A percentile compares a stretch with the other conserved stretches of the same genome.
phyloP scores from a whole-genome alignment of 1,140 invertebrate species.

The Holotrichia oblita region DNA sequence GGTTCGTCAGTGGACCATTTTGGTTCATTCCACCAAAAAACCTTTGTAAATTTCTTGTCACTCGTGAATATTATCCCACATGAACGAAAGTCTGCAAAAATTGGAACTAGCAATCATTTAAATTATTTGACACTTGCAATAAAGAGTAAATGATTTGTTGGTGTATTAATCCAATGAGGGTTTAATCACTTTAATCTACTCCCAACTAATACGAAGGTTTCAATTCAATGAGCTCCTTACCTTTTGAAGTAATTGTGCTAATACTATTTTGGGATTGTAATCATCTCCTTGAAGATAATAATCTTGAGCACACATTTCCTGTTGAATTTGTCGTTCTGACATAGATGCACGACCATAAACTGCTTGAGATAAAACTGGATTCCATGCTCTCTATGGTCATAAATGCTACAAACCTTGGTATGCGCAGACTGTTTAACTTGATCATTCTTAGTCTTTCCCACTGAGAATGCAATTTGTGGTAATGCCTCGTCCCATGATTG shows the following conservation, averaged over 20 bases:
- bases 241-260: no score
- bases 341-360: slow-evolving; percentile 60
- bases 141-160: no score
- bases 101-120: slow-evolving; percentile 51
- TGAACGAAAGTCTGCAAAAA: slow-evolving; percentile 22
- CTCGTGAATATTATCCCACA: background rate
- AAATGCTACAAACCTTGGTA: background rate
- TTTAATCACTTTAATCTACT: slow-evolving; percentile 50
- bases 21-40: slow-evolving; percentile 26
- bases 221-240: slow-evolving; percentile 34
- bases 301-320: no score
- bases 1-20: background rate
- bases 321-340: no score
- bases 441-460: slow-evolving; percentile 17
- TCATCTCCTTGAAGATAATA: slow-evolving; percentile 52
- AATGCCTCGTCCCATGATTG: slow-evolving; percentile 37
- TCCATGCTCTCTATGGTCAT: background rate
- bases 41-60: background rate
- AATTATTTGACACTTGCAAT: slow-evolving; percentile 57
- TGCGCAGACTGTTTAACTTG: background rate
- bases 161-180: slow-evolving; percentile 51
- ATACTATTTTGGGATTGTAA: slow-evolving; percentile 54
- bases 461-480: background rate
- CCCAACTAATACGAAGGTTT: slow-evolving; percentile 44
- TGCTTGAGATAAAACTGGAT: slow-evolving; percentile 55